Evolutionary conservation across 2,113 vertebrate species (phyloP), one percentile per base, ranked within the genome.

Genomic region (Aythya baeri): DNA sequence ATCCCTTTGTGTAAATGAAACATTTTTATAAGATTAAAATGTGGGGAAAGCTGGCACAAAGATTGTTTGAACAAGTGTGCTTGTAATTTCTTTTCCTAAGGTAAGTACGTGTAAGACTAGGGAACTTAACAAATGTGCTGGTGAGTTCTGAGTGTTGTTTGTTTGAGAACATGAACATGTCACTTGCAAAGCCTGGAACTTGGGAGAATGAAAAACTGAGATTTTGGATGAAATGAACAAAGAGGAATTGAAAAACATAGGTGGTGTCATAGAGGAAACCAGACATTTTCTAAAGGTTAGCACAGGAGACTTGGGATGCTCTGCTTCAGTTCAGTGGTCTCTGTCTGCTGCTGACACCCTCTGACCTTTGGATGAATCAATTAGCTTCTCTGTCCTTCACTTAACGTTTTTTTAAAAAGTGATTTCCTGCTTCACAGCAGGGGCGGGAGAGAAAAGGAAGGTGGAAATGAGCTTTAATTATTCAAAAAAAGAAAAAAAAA

Each of bases 21-120:
- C 80, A 95, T 95, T 97, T 97, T 96, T 97, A 81, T 93, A 94
- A 91, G 96, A 97, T 97, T 96, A 96, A 97, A 96, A 97, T 46
- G 11, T 92, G 88, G 88, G 80, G 91, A 94, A 96, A 94, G 43
- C 86, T 96, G 95, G 96, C 96, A 89, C 59, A 85, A 72, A 83
- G 90, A 89, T 94, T 97, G 96, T 98, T 97, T 97, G 91, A 97
- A 97, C 95, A 97, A 96, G 91, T 97, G 94, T 93, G 63, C 75
- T 84, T 77, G 57, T 70, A 32, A 96, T 96, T 97, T 96, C 89
- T 95, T 96, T 95, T 96, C 74, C 72, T 82, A 91, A 96, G 73
- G 88, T 97, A 95, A 91, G 73, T 83, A 94, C 6, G 13, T 46
- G 36, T 92, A 94, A 95, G 82, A 89, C 87, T 94, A 97, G 77